Evolutionary conservation across 2,797 vertebrate species (phyloP).

Genomic region (Aplochiton taeniatus): DNA sequence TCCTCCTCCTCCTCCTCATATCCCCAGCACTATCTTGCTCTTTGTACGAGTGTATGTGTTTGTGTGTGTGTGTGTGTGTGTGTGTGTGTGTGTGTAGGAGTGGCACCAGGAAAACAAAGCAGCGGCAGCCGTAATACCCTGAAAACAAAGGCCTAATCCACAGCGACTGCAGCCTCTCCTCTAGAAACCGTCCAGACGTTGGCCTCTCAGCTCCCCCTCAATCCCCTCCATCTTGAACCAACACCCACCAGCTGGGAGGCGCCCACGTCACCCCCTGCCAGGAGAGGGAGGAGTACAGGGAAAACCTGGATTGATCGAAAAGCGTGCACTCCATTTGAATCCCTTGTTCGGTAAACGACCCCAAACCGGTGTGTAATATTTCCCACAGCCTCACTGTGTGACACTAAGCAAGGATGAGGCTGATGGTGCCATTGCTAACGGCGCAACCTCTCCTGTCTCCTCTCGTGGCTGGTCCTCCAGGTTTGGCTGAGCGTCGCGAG

Average conservation of each 20-base stretch:
- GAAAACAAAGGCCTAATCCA: constrained; percentile 67
- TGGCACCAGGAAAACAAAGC: constrained; percentile 3
- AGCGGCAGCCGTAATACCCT: constrained; percentile 19
- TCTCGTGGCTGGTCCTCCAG: too few species aligned
- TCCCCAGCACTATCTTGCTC: not conserved
- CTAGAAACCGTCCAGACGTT: constrained; percentile 56
- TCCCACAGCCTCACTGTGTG: too few species aligned
- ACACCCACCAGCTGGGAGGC: constrained; percentile 57
- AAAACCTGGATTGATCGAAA: too few species aligned
- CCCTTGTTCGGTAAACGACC: too few species aligned
- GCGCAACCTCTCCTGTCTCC: too few species aligned
- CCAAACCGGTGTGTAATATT: too few species aligned
- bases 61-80: not conserved
- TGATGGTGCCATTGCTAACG: too few species aligned
- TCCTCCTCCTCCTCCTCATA: not conserved
- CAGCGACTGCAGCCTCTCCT: constrained; percentile 66
- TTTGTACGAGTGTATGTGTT: not conserved
- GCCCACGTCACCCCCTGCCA: too few species aligned
- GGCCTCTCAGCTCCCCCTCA: constrained; percentile 39
- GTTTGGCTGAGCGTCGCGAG: too few species aligned
- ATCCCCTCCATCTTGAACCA: constrained; percentile 62
- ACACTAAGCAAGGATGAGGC: too few species aligned
- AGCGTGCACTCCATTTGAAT: too few species aligned
- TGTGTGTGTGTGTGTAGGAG: not conserved
- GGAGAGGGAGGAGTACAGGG: too few species aligned